These are phyloP conservation scores for Eueides isabella DNA, from an alignment of 1,140 invertebrate genomes.

Conservation along the genomic window DNA sequence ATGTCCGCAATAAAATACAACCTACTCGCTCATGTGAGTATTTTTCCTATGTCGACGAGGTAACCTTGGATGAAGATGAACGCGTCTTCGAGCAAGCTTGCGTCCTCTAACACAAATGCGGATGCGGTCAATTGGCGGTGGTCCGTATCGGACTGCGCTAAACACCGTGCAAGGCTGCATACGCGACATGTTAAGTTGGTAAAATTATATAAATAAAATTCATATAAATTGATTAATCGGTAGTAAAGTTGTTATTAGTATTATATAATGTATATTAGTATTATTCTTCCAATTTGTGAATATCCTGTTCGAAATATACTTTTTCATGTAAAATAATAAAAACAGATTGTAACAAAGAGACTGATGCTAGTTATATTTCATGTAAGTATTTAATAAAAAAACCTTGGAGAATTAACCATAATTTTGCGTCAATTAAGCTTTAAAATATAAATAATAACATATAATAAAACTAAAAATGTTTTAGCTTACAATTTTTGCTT, in stretches of 20 bases:
- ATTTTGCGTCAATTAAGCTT: no score
- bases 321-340: no score
- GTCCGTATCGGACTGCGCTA: conserved; percentile 74
- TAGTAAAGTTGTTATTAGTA: not conserved
- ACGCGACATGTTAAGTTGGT: conserved; percentile 39
- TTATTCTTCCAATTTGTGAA: no score
- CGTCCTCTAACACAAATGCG: conserved; percentile 79
- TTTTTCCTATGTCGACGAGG: conserved; percentile 50
- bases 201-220: conserved; percentile 15
- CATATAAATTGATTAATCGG: not conserved
- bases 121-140: conserved; percentile 76
- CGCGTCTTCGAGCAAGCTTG: conserved; percentile 70
- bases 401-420: no score
- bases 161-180: conserved; percentile 73
- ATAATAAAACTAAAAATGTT: no score
- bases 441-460: no score
- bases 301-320: no score
- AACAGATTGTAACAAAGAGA: no score
- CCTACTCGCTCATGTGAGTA: conserved; percentile 45
- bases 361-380: no score
- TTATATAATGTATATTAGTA: no score
- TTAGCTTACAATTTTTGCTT: no score
- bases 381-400: no score
- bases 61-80: conserved; percentile 74
- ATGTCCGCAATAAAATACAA: conserved; percentile 44